Evolutionary conservation across 2,888 invertebrate species (phyloP).

Genomic region (Nephrocerus scutellatus): DNA sequence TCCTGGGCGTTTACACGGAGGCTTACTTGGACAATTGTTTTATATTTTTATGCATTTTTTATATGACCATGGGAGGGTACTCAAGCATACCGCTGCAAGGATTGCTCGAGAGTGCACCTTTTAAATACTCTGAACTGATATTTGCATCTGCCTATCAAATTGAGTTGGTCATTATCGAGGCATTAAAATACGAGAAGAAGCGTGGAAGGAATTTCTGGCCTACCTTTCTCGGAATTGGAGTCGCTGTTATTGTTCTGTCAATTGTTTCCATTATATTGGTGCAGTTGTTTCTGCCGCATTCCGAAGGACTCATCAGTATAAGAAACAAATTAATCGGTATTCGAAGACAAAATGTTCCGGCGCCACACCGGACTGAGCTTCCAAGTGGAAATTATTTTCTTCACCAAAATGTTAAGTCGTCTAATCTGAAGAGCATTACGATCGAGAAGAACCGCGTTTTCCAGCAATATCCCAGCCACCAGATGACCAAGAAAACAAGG

Average conservation of each 20-base stretch:
- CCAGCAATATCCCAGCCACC: slow-evolving; percentile 39
- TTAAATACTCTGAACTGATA: slow-evolving; percentile 32
- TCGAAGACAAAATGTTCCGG: slow-evolving; percentile 20
- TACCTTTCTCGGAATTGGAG: slow-evolving; percentile 26
- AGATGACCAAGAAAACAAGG: too few species aligned
- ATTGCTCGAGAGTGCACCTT: slow-evolving; percentile 35
- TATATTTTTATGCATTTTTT: slow-evolving; percentile 35
- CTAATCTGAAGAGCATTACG: slow-evolving; percentile 27
- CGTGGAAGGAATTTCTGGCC: slow-evolving; percentile 24
- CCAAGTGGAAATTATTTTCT: slow-evolving; percentile 36
- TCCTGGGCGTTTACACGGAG: slow-evolving; percentile 35
- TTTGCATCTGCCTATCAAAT: slow-evolving; percentile 26
- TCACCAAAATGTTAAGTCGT: slow-evolving; percentile 30
- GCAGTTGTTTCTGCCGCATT: slow-evolving; percentile 29
- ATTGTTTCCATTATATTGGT: slow-evolving; percentile 25
- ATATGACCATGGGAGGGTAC: slow-evolving; percentile 30
- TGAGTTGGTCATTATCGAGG: slow-evolving; percentile 29
- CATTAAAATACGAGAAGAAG: slow-evolving; percentile 28
- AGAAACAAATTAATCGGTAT: slow-evolving; percentile 36
- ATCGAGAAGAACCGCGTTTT: slow-evolving; percentile 31
- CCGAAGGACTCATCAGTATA: slow-evolving; percentile 34
- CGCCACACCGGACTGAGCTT: slow-evolving; percentile 31
- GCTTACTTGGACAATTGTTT: slow-evolving; percentile 31
- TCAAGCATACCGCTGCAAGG: slow-evolving; percentile 35
- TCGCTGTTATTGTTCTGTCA: slow-evolving; percentile 25